These are phyloP conservation scores for Coregonus clupeaformis DNA, from an alignment of 2,113 vertebrate genomes.

Conservation along the genomic window DNA sequence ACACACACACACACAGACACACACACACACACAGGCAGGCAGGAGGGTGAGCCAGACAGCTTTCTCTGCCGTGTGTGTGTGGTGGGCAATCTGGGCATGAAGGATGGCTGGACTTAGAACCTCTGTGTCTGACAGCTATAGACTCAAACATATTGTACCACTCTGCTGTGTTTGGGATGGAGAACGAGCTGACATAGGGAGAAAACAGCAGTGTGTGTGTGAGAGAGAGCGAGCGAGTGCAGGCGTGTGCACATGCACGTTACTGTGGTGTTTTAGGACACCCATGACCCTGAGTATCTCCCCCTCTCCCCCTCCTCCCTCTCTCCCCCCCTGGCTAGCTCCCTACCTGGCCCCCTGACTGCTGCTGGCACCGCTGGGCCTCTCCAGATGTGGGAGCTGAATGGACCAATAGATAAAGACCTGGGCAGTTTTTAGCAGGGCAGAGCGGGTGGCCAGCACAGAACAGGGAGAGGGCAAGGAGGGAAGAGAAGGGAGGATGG, in stretches of 20 bases:
- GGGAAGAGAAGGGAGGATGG: neutral
- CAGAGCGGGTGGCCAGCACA: conserved; percentile 2
- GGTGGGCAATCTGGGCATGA: conserved; percentile 3
- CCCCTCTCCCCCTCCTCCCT: neutral
- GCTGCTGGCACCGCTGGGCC: neutral
- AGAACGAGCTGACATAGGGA: conserved; percentile 2
- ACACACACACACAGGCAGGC: neutral
- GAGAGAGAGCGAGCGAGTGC: neutral
- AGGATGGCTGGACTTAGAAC: neutral
- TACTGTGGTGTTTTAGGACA: conserved; percentile 7
- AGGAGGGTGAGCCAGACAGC: neutral
- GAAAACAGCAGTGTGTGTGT: neutral
- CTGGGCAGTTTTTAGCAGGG: conserved; percentile 14
- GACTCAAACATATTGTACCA: conserved; percentile 4
- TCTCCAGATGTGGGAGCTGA: conserved; percentile 8
- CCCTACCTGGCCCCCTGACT: conserved; percentile 1
- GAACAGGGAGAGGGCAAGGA: neutral
- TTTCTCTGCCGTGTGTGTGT: too few species aligned
- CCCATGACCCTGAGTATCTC: conserved; percentile 4
- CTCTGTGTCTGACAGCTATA: neutral
- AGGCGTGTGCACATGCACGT: neutral
- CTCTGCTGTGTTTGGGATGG: neutral
- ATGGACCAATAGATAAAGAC: conserved; percentile 26
- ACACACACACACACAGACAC: too few species aligned
- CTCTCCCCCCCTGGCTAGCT: neutral